Conservation (phyloP, 2,888 invertebrate species). For the Pomacea canaliculata region DNA sequence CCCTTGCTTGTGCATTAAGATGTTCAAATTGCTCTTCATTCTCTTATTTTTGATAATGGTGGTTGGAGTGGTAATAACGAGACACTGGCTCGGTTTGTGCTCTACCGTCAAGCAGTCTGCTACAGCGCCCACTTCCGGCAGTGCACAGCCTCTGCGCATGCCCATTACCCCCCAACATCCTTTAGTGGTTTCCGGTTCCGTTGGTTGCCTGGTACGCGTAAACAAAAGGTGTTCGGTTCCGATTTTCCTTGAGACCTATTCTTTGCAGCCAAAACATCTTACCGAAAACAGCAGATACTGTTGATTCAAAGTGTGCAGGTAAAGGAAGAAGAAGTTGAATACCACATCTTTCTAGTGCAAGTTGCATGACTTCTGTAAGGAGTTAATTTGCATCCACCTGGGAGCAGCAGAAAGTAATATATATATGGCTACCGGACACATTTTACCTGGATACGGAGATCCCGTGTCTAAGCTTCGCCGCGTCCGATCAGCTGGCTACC, state of each 20-base stretch:
- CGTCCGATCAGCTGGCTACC: slow-evolving; percentile 50
- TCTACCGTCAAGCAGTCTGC: too few relatives aligned
- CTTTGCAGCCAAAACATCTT: too few relatives aligned
- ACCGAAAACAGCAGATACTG: too few relatives aligned
- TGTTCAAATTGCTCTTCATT: too few relatives aligned
- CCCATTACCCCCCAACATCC: slow-evolving; percentile 5
- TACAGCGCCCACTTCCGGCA: too few relatives aligned
- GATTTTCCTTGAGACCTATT: background rate
- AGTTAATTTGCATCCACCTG: background rate
- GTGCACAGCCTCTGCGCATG: slow-evolving; percentile 3
- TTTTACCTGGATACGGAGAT: slow-evolving; percentile 59
- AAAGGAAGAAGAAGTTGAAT: too few relatives aligned
- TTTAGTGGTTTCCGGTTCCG: slow-evolving; percentile 26
- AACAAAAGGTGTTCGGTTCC: slow-evolving; percentile 35
- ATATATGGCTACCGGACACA: slow-evolving; percentile 61
- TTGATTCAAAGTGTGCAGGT: too few relatives aligned
- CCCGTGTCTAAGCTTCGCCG: slow-evolving; percentile 52
- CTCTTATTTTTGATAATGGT: too few relatives aligned
- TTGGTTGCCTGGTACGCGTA: slow-evolving; percentile 51
- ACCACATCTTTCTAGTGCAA: too few relatives aligned
- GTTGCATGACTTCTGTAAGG: background rate
- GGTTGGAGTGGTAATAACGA: too few relatives aligned
- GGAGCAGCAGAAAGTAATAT: background rate
- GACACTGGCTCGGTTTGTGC: too few relatives aligned
- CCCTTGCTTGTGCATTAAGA: too few relatives aligned